Evolutionary conservation across 1,140 invertebrate species (phyloP).

Genomic region (Venturia canescens): DNA sequence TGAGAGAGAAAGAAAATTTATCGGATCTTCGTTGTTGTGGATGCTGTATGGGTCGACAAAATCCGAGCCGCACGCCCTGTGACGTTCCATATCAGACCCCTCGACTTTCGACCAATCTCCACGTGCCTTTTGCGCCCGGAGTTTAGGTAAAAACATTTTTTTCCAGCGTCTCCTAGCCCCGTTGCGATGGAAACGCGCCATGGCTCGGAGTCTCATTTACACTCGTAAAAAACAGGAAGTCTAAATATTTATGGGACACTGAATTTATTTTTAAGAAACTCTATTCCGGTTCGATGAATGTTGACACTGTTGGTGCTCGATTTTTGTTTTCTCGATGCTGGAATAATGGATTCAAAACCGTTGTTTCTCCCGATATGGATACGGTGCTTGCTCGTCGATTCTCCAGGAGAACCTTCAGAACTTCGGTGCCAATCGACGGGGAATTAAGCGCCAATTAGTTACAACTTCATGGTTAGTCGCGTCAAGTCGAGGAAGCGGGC

Average conservation of each 20-base stretch:
- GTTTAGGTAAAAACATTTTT: constrained; percentile 11
- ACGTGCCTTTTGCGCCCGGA: background rate
- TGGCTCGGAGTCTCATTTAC: background rate
- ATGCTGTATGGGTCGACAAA: constrained; percentile 41
- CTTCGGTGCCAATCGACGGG: constrained; percentile 35
- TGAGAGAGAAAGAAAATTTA: constrained; percentile 44
- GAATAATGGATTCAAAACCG: background rate
- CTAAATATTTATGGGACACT: too few species aligned
- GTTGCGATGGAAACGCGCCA: constrained; percentile 49
- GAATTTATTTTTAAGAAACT: too few species aligned
- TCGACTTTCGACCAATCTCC: constrained; percentile 47
- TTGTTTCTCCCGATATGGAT: background rate
- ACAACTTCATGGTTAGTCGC: constrained; percentile 58
- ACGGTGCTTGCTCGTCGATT: constrained; percentile 19
- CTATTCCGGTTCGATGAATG: too few species aligned
- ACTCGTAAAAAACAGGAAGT: too few species aligned
- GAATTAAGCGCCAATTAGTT: constrained; percentile 62
- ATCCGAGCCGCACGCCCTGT: constrained; percentile 27
- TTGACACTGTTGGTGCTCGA: too few species aligned
- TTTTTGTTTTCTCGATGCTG: background rate
- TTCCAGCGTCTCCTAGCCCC: background rate
- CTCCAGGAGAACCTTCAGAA: background rate
- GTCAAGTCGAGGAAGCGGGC: constrained; percentile 41
- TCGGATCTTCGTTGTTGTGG: constrained; percentile 30
- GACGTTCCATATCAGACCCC: constrained; percentile 55